Percentiles rank a stretch among this genome's conserved stretches.
phyloP scores from a whole-genome alignment of 2,113 vertebrate genomes.

The Puma concolor region DNA sequence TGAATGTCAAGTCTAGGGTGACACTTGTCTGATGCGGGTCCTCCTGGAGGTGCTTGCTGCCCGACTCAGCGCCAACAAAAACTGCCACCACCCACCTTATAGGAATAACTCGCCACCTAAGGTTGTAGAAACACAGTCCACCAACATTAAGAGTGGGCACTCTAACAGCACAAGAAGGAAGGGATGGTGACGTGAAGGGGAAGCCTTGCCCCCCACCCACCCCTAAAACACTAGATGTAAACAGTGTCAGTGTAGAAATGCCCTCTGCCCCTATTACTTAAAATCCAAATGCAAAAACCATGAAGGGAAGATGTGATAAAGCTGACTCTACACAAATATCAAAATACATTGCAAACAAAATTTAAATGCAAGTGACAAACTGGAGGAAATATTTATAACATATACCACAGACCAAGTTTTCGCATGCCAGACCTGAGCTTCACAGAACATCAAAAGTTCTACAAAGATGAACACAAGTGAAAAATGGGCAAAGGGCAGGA shows the following conservation, averaged over 20 bases:
- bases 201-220: background rate
- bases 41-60: background rate
- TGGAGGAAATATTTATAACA: background rate
- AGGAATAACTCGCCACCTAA: background rate
- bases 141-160: background rate
- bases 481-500: background rate
- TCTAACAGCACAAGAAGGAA: background rate
- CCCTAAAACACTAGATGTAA: background rate
- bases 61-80: background rate
- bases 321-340: background rate
- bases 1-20: background rate
- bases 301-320: background rate
- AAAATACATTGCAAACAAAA: background rate
- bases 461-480: background rate
- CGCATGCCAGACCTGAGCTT: background rate
- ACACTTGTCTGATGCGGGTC: background rate
- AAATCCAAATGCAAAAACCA: background rate
- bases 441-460: background rate
- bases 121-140: background rate
- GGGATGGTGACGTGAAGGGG: background rate
- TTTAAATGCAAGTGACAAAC: background rate
- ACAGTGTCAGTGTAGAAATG: background rate
- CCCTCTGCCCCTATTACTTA: background rate
- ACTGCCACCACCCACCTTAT: background rate
- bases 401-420: background rate